phyloP scores from a whole-genome alignment of 1,140 invertebrate genomes.

The Drosophila ambigua region DNA sequence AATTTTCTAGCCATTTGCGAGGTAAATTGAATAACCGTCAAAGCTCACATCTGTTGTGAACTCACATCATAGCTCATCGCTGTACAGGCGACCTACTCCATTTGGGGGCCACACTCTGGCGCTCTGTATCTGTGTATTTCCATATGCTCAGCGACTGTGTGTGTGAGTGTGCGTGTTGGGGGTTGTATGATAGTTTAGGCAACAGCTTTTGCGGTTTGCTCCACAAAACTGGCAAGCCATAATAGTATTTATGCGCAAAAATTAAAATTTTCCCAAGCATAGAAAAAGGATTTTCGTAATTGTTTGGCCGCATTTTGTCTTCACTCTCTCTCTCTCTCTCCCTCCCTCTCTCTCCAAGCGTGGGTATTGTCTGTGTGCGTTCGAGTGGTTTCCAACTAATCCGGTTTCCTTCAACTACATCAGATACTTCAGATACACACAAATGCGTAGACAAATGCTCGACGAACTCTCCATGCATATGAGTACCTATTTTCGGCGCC shows the following conservation, averaged over 20 bases:
- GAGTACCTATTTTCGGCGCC: too few species aligned
- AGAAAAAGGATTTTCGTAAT: conserved; percentile 36
- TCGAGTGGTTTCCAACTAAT: conserved; percentile 41
- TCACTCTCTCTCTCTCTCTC: background rate
- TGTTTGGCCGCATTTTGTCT: conserved; percentile 26
- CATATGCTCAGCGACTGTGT: background rate
- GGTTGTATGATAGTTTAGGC: conserved; percentile 15
- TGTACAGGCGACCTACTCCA: conserved; percentile 1
- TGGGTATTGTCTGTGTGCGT: background rate
- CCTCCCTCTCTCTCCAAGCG: background rate
- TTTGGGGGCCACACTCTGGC: background rate
- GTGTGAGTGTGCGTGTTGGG: too few species aligned
- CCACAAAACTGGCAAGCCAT: conserved; percentile 31
- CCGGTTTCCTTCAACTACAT: conserved; percentile 59
- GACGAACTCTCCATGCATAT: background rate
- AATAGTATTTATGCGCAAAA: conserved; percentile 53
- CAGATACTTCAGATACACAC: conserved; percentile 2
- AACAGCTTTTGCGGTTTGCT: conserved; percentile 32
- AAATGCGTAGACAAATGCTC: conserved; percentile 2
- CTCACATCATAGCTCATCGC: conserved; percentile 25
- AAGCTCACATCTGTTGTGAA: conserved; percentile 18
- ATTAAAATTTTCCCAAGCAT: conserved; percentile 44
- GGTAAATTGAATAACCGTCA: conserved; percentile 57
- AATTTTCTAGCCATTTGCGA: conserved; percentile 40
- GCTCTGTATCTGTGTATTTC: too few species aligned